These are phyloP conservation scores for Tiphia femorata DNA, from an alignment of 2,888 invertebrate genomes.

Conservation along the genomic window DNA sequence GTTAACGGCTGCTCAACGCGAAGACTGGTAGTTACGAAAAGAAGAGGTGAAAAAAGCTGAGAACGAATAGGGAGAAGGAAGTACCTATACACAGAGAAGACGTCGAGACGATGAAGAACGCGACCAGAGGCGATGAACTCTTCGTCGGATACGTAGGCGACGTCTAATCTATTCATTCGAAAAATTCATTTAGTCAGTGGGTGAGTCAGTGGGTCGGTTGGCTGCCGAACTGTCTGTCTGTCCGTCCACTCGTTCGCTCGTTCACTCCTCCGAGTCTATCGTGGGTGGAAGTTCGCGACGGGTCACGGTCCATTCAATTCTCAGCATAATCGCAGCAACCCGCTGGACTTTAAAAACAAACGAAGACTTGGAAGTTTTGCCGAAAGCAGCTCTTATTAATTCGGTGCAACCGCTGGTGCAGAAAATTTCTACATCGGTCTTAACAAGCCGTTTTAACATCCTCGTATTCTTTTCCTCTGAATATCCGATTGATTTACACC, in stretches of 20 bases:
- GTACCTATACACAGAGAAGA: background rate
- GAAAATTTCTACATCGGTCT: too few species aligned
- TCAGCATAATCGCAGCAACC: too few species aligned
- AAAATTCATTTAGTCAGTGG: background rate
- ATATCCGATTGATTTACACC: slow-evolving; percentile 53
- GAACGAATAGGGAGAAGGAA: background rate
- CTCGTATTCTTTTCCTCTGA: slow-evolving; percentile 44
- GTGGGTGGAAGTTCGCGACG: slow-evolving; percentile 30
- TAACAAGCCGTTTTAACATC: too few species aligned
- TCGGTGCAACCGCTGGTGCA: too few species aligned
- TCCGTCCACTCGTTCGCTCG: too few species aligned
- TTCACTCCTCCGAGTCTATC: background rate
- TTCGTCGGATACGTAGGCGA: background rate
- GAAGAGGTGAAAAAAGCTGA: background rate
- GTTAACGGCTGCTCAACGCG: background rate
- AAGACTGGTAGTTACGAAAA: too few species aligned
- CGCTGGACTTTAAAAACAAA: too few species aligned
- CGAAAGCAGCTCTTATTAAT: too few species aligned
- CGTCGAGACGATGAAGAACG: background rate
- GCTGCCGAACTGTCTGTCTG: too few species aligned
- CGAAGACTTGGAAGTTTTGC: too few species aligned
- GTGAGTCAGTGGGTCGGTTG: background rate
- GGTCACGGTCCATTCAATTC: slow-evolving; percentile 42
- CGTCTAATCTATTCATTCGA: slow-evolving; percentile 21
- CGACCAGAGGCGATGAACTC: background rate